phyloP scores from a whole-genome alignment of 2,888 invertebrate species.

The Rhogogaster chlorosoma region DNA sequence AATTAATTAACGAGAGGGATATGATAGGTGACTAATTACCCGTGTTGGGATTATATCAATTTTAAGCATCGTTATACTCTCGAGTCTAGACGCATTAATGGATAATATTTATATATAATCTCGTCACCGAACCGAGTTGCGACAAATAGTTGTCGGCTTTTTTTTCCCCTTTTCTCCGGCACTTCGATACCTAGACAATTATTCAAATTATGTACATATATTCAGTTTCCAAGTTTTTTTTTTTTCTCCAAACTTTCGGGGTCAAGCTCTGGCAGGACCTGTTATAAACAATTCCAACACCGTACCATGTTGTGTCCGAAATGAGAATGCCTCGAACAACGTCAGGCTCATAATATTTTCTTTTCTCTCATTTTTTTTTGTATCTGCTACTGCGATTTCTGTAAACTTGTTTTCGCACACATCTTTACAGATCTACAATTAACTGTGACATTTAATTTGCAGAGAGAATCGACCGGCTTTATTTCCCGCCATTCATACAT shows the following conservation, averaged over 20 bases:
- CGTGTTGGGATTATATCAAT: slow-evolving; percentile 1
- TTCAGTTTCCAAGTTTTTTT: not conserved
- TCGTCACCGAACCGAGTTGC: not conserved
- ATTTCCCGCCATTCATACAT: not conserved
- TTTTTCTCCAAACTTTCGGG: not conserved
- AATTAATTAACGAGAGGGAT: slow-evolving; percentile 26
- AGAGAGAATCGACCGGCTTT: not conserved
- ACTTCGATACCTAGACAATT: not conserved
- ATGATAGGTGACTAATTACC: slow-evolving; percentile 2
- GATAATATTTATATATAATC: not conserved
- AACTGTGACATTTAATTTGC: not conserved
- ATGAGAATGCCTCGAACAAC: not conserved
- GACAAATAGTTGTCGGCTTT: not conserved
- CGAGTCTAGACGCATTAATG: slow-evolving; percentile 28
- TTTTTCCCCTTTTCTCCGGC: not conserved
- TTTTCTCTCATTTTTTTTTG: not conserved
- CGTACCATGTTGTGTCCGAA: not conserved
- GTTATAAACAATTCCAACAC: not conserved
- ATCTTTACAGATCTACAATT: not conserved
- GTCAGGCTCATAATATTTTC: not conserved
- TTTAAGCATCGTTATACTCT: not conserved
- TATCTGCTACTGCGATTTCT: not conserved
- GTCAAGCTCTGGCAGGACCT: not conserved
- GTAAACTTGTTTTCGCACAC: not conserved
- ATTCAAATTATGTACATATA: not conserved